A percentile compares a stretch with the other conserved stretches of the same genome.
Evolutionary conservation across 1,140 invertebrate genomes (phyloP).

Genomic region (Asbolus verrucosus): DNA sequence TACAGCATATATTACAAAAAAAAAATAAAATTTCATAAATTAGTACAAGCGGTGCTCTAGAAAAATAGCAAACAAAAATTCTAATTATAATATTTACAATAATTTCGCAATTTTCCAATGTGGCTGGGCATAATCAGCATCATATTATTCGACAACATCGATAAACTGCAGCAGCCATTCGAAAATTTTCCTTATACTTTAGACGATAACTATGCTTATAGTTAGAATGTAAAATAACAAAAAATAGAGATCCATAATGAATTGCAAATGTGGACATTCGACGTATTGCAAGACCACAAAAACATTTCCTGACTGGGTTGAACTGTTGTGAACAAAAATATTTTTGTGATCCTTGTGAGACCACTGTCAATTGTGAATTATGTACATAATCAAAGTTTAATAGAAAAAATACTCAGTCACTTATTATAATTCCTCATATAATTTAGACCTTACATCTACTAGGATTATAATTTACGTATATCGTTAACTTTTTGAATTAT

Average conservation of each 20-base stretch:
- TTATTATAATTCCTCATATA: constrained; percentile 15
- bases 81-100: constrained; percentile 46
- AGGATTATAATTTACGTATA: constrained; percentile 60
- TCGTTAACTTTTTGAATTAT: constrained; percentile 55
- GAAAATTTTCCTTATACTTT: constrained; percentile 32
- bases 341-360: constrained; percentile 12
- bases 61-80: constrained; percentile 39
- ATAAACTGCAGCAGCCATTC: constrained; percentile 45
- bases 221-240: constrained; percentile 35
- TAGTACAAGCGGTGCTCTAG: constrained; percentile 59
- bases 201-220: constrained; percentile 29
- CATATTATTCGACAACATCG: constrained; percentile 44
- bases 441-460: constrained; percentile 52
- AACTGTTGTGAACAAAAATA: constrained; percentile 20
- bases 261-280: constrained; percentile 43
- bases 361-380: not conserved
- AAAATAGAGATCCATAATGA: constrained; percentile 44
- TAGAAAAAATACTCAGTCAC: constrained; percentile 47
- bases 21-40: constrained; percentile 49
- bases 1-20: constrained; percentile 51
- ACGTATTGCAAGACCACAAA: constrained; percentile 22
- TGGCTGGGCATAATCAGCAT: constrained; percentile 49
- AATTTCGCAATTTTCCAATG: constrained; percentile 50
- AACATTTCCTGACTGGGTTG: constrained; percentile 25
- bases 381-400: constrained; percentile 30